Base-by-base conservation (phyloP, 2,888 invertebrate genomes). In the Chromoteleia sp. region DNA sequence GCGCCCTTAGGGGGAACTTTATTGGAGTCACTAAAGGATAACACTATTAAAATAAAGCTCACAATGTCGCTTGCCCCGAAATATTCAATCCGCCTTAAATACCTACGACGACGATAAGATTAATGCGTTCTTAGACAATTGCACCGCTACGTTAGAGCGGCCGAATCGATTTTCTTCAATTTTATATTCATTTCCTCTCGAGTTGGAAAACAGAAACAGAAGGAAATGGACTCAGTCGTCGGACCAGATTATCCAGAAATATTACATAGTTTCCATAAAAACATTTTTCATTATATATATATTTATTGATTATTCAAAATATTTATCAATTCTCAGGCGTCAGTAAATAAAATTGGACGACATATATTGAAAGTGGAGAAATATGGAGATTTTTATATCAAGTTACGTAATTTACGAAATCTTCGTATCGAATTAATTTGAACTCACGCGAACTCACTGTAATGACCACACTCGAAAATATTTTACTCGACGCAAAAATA, bases 11-110 rank as follows among this genome's bases (percentile, higher is more conserved):
- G 70, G 68, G 54, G 61, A 73, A 73, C 76, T 58, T 70, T 70
- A 73, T 77, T 36, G 8, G 39, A 61, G 14, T 70, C 54, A 29
- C 77, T 54, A 17, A 50, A 65, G 54, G 59, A 59, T 68, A 74
- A 63, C 74, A 36, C 36, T 43, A 59, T 77, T 65, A 74, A 56
- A 81, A 74, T 73, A 74, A 68, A 71, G 43, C 58, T 61, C 43
- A 36, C 52, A 36, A 36, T 54, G 52, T 54, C 52, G 15, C 45
- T 10, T 0, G 43, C 14, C 14, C 10, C 15, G 19, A 58, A 50
- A 67, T 78, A 71, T 58, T 25, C 36, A 70, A 29, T 59, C 45
- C 7, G 25, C 41, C 43, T 71, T 65, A 68, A 61, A 68, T 52
- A 33, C 25, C 14, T 6, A 8, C 14, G 33, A 50, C 33, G 54